phyloP scores from a whole-genome alignment of 2,797 vertebrate species.

The Macropodus opercularis region DNA sequence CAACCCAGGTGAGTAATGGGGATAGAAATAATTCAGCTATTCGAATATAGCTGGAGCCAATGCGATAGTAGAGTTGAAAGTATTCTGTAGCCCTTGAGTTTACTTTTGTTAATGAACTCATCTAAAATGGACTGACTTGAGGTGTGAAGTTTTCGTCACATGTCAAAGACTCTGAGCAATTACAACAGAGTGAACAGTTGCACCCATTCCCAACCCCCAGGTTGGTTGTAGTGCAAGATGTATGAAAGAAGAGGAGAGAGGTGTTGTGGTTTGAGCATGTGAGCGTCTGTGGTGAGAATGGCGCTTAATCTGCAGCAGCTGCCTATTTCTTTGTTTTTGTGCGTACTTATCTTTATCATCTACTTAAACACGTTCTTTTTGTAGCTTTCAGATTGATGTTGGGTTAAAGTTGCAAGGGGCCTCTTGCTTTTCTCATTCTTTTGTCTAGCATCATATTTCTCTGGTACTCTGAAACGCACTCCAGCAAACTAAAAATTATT shows the following conservation, averaged over 20 bases:
- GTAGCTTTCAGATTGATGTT: conserved; percentile 22
- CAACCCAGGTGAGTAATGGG: conserved; percentile 89
- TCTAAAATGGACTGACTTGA: background rate
- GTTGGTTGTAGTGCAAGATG: conserved; percentile 45
- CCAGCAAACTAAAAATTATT: conserved; percentile 1
- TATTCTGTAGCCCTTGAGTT: too few species aligned
- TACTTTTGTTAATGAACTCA: conserved; percentile 2
- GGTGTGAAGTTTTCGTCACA: conserved; percentile 4
- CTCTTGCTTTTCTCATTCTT: background rate
- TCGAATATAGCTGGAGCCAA: background rate
- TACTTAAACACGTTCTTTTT: conserved; percentile 32
- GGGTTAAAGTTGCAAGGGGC: background rate
- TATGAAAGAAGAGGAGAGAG: conserved; percentile 45
- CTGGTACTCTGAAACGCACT: background rate
- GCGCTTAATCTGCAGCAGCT: conserved; percentile 64
- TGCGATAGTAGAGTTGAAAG: background rate
- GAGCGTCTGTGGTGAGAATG: conserved; percentile 64
- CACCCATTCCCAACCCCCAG: conserved; percentile 11
- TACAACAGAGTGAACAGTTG: conserved; percentile 22
- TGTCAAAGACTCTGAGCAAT: conserved; percentile 34
- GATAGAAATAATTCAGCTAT: background rate
- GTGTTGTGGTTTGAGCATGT: conserved; percentile 69
- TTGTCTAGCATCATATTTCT: background rate
- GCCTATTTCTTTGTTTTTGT: conserved; percentile 49
- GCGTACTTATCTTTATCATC: conserved; percentile 49